Evolutionary conservation across 1,140 invertebrate species (phyloP).

Genomic region (Drosophila miranda): DNA sequence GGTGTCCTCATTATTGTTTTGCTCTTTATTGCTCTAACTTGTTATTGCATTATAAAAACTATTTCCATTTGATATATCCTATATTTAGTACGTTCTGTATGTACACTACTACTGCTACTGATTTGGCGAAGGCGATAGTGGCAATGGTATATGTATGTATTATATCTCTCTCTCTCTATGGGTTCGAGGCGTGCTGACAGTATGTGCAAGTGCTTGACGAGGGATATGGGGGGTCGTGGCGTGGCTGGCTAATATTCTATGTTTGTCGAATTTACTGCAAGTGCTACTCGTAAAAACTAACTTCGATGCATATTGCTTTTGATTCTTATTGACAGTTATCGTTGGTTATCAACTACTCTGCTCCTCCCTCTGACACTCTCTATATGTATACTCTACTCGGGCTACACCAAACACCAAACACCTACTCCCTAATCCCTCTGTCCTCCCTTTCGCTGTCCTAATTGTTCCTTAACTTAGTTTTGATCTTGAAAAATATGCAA

Average conservation of each 20-base stretch:
- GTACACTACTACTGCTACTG: slow-evolving; percentile 49
- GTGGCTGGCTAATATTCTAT: slow-evolving; percentile 24
- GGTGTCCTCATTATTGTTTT: slow-evolving; percentile 48
- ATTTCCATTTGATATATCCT: slow-evolving; percentile 56
- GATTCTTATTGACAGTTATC: slow-evolving; percentile 77
- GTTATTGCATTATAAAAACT: slow-evolving; percentile 76
- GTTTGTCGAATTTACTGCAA: slow-evolving; percentile 29
- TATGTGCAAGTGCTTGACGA: slow-evolving; percentile 21
- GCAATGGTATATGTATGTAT: too few relatives aligned
- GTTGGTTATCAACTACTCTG: slow-evolving; percentile 68
- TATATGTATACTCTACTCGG: slow-evolving; percentile 15
- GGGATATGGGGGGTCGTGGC: background rate
- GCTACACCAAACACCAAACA: background rate
- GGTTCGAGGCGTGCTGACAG: slow-evolving; percentile 17
- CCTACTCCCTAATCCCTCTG: slow-evolving; percentile 7
- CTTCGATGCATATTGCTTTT: slow-evolving; percentile 77
- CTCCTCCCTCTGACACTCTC: slow-evolving; percentile 31
- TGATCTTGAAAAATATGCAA: slow-evolving; percentile 71
- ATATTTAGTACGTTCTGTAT: slow-evolving; percentile 13
- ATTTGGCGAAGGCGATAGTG: slow-evolving; percentile 50
- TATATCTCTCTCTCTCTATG: slow-evolving; percentile 14
- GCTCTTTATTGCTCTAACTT: slow-evolving; percentile 59
- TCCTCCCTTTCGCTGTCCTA: slow-evolving; percentile 1
- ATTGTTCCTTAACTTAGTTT: slow-evolving; percentile 57
- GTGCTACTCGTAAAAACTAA: slow-evolving; percentile 53